These are phyloP conservation scores for Patagioenas fasciata DNA, from an alignment of 2,113 vertebrate species.

Conservation along the genomic window DNA sequence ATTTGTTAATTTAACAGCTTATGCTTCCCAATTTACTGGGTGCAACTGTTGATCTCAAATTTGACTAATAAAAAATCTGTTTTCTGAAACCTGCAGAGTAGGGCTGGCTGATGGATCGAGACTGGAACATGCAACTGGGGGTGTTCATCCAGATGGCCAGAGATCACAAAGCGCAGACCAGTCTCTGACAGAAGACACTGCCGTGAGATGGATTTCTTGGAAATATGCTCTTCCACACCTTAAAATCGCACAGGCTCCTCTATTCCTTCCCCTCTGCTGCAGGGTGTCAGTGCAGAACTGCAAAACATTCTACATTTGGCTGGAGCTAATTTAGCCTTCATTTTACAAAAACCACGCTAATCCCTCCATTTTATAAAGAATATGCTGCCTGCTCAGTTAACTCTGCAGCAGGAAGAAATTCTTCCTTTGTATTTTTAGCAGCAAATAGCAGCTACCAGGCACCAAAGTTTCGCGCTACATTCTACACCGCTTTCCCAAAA, in stretches of 20 bases:
- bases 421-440: slow-evolving; percentile 45
- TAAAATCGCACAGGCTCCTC: slow-evolving; percentile 2
- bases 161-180: not conserved
- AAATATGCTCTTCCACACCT: not conserved
- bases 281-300: not conserved
- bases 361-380: slow-evolving; percentile 13
- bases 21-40: rapidly evolving
- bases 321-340: slow-evolving; percentile 39
- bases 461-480: not conserved
- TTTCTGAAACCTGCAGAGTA: not conserved
- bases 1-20: not conserved
- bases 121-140: not conserved
- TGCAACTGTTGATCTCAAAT: not conserved
- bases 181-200: not conserved
- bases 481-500: slow-evolving; percentile 3
- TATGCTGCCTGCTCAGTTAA: slow-evolving; percentile 33
- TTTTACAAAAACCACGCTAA: slow-evolving; percentile 39
- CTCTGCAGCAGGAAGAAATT: slow-evolving; percentile 43
- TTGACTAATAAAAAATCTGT: not conserved
- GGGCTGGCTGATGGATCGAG: not conserved
- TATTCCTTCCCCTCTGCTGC: not conserved
- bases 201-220: not conserved
- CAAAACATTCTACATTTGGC: slow-evolving; percentile 2
- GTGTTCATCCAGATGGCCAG: not conserved
- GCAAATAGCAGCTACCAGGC: slow-evolving; percentile 16